Evolutionary conservation across 92 coral and sea anemone genomes (phyloP).

Genomic region (Diadumene lineata): DNA sequence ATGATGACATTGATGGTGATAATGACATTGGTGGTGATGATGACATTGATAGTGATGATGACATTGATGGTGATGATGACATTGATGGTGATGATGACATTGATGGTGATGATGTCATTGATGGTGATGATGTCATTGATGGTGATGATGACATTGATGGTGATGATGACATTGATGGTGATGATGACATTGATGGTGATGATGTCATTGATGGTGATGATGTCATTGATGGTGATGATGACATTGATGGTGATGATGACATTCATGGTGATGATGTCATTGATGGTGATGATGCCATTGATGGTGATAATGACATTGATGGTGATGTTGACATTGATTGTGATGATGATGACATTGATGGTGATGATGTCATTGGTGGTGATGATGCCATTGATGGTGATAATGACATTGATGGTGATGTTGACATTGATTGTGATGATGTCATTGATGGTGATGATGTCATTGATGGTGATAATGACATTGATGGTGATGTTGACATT

Average conservation of each 20-base stretch:
- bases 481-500: not conserved
- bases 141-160: not conserved
- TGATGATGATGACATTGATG: too few relatives aligned
- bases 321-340: too few relatives aligned
- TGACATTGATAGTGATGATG: not conserved
- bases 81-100: not conserved
- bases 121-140: not conserved
- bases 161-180: not conserved
- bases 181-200: not conserved
- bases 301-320: too few relatives aligned
- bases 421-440: constrained; percentile 4
- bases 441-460: not conserved
- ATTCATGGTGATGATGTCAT: not conserved
- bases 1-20: too few relatives aligned
- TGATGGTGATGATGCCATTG: too few relatives aligned
- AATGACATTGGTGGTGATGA: not conserved
- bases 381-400: too few relatives aligned
- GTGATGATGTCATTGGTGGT: too few relatives aligned
- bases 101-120: not conserved
- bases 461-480: not conserved
- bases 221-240: too few relatives aligned
- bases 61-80: not conserved
- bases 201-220: not conserved
- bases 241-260: too few relatives aligned
- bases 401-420: not conserved